A percentile compares a stretch with the other conserved stretches of the same genome.
Evolutionary conservation across 2,888 invertebrate genomes (phyloP).

Genomic region (Pterostichus madidus): DNA sequence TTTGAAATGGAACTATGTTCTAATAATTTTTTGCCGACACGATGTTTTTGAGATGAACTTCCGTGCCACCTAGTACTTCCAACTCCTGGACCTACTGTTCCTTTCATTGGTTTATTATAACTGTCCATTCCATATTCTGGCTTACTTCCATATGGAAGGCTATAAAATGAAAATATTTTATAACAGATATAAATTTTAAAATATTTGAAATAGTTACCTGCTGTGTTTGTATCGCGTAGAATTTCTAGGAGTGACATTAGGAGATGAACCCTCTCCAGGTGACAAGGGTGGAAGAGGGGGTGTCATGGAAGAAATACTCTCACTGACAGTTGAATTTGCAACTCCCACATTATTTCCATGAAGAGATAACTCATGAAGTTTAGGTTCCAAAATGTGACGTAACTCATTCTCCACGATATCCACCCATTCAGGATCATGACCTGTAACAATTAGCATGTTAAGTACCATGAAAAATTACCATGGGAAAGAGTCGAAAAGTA

Average conservation of each 20-base stretch:
- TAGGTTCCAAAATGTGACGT: slow-evolving; percentile 87
- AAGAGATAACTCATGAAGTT: slow-evolving; percentile 82
- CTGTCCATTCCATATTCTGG: slow-evolving; percentile 79
- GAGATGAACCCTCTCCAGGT: slow-evolving; percentile 80
- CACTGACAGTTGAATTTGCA: slow-evolving; percentile 83
- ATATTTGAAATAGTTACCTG: slow-evolving; percentile 71
- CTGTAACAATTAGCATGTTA: slow-evolving; percentile 71
- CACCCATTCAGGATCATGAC: slow-evolving; percentile 88
- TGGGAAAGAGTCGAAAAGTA: slow-evolving; percentile 52
- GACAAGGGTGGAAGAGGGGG: slow-evolving; percentile 89
- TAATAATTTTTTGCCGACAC: slow-evolving; percentile 78
- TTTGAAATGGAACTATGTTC: slow-evolving; percentile 79
- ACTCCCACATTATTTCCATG: slow-evolving; percentile 79
- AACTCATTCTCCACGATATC: slow-evolving; percentile 90
- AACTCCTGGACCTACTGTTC: slow-evolving; percentile 71
- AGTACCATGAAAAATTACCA: slow-evolving; percentile 41
- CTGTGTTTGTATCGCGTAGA: slow-evolving; percentile 77
- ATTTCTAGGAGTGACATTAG: slow-evolving; percentile 76
- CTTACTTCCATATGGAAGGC: slow-evolving; percentile 82
- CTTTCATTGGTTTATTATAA: slow-evolving; percentile 76
- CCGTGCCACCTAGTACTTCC: slow-evolving; percentile 73
- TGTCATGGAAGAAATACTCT: slow-evolving; percentile 86
- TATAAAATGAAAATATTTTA: slow-evolving; percentile 68
- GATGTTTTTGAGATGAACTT: slow-evolving; percentile 78
- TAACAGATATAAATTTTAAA: background rate